Conservation (phyloP, 2,888 invertebrate species). For the Actias luna region DNA sequence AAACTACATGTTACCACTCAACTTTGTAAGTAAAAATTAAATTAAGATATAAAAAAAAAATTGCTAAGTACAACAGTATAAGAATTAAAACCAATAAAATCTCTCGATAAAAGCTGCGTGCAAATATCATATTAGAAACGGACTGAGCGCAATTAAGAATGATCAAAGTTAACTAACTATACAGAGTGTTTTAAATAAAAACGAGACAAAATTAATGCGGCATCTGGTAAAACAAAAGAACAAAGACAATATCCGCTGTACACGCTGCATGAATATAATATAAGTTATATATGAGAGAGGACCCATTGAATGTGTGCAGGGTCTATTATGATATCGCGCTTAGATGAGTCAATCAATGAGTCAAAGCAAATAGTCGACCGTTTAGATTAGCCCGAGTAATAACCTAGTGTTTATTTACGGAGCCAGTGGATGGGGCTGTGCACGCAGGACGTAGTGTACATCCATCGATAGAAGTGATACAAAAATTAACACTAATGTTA, state of each 20-base stretch:
- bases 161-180: not conserved
- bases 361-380: slow-evolving; percentile 42
- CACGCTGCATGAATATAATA: not conserved
- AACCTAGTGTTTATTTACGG: slow-evolving; percentile 64
- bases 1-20: too few relatives aligned
- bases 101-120: too few relatives aligned
- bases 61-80: too few relatives aligned
- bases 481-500: too few relatives aligned
- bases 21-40: too few relatives aligned
- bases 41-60: too few relatives aligned
- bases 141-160: not conserved
- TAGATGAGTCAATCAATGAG: slow-evolving; percentile 53
- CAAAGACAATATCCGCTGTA: not conserved
- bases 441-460: slow-evolving; percentile 25
- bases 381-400: slow-evolving; percentile 51
- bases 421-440: slow-evolving; percentile 22
- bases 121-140: too few relatives aligned
- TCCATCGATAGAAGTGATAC: not conserved
- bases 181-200: not conserved
- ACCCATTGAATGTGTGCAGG: slow-evolving; percentile 6
- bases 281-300: not conserved
- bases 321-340: slow-evolving; percentile 6
- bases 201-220: not conserved
- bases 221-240: not conserved
- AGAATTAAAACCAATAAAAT: too few relatives aligned